These are phyloP conservation scores for Philopedon plagiatum DNA, from an alignment of 2,888 invertebrate genomes.

Conservation along the genomic window DNA sequence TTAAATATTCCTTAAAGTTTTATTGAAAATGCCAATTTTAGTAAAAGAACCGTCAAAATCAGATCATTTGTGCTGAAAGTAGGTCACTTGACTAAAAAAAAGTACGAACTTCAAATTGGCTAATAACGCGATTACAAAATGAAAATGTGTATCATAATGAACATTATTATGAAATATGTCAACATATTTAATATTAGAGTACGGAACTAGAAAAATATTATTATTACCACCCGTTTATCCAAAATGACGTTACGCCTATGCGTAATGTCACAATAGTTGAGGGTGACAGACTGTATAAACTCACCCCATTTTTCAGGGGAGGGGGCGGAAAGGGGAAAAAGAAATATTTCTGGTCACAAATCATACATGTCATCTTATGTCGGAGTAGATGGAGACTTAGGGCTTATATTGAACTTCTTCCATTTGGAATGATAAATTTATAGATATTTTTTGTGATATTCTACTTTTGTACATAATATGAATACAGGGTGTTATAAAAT, in stretches of 20 bases:
- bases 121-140: too few relatives aligned
- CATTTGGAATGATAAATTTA: constrained; percentile 44
- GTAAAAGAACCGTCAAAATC: too few relatives aligned
- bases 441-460: constrained; percentile 18
- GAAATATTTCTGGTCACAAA: constrained; percentile 52
- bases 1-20: too few relatives aligned
- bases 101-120: too few relatives aligned
- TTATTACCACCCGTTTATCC: not conserved
- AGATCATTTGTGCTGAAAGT: too few relatives aligned
- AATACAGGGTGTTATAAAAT: too few relatives aligned
- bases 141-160: too few relatives aligned
- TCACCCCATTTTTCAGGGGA: constrained; percentile 44
- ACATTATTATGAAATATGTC: too few relatives aligned
- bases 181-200: too few relatives aligned
- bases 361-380: constrained; percentile 51
- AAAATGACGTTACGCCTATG: constrained; percentile 23
- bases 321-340: constrained; percentile 41
- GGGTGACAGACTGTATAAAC: constrained; percentile 51
- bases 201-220: not conserved
- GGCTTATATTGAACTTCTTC: constrained; percentile 49
- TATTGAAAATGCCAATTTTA: too few relatives aligned
- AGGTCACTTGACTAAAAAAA: too few relatives aligned
- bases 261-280: constrained; percentile 50
- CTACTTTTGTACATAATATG: too few relatives aligned
- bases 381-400: constrained; percentile 47